Conservation (phyloP, 2,888 invertebrate genomes). For the Tetrapedia diversipes region DNA sequence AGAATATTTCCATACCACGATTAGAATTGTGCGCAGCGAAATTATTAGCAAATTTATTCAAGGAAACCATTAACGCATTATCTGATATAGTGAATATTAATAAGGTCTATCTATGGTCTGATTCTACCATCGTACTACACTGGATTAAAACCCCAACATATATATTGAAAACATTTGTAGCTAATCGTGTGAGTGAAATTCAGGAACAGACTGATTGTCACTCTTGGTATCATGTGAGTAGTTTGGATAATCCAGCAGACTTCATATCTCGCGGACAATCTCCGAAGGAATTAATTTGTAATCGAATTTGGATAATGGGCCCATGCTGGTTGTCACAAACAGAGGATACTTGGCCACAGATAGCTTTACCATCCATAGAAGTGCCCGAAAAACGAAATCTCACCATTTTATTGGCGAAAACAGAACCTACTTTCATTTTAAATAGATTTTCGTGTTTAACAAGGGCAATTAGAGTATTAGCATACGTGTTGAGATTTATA, state of each 20-base stretch:
- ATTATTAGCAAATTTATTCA: not conserved
- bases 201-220: not conserved
- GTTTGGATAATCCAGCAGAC: not conserved
- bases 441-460: not conserved
- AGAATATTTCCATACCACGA: not conserved
- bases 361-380: not conserved
- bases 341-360: not conserved
- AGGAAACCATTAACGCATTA: not conserved
- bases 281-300: not conserved
- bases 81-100: not conserved
- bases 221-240: not conserved
- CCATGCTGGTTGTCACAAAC: not conserved
- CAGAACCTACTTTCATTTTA: not conserved
- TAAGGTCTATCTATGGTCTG: not conserved
- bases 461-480: not conserved
- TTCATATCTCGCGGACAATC: not conserved
- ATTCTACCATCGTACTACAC: not conserved
- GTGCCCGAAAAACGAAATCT: not conserved
- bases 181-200: not conserved
- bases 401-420: too few relatives aligned
- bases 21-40: slow-evolving; percentile 16
- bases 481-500: not conserved
- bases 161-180: not conserved
- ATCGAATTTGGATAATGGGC: not conserved
- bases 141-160: not conserved